Conservation (phyloP, 2,113 vertebrate species). For the Paracanthobrama guichenoti region DNA sequence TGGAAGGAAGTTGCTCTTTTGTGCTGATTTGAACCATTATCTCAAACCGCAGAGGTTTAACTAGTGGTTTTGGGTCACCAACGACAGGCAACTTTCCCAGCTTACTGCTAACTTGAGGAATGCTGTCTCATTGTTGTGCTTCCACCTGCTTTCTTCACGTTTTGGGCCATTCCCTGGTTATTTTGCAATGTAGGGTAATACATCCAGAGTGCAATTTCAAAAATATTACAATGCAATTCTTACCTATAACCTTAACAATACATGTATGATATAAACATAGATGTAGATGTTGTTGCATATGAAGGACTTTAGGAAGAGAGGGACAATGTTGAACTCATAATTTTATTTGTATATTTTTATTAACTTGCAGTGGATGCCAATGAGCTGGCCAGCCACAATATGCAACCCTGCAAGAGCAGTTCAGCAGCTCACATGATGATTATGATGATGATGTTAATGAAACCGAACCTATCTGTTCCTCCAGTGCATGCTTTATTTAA, state of each 20-base stretch:
- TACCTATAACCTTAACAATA: slow-evolving; percentile 55
- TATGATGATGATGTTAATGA: slow-evolving; percentile 41
- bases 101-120: slow-evolving; percentile 36
- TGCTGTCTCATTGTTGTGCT: slow-evolving; percentile 50
- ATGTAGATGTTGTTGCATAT: slow-evolving; percentile 45
- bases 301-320: slow-evolving; percentile 45
- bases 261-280: slow-evolving; percentile 47
- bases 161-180: slow-evolving; percentile 22
- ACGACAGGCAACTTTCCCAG: slow-evolving; percentile 13
- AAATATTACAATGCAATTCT: slow-evolving; percentile 54
- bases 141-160: slow-evolving; percentile 48
- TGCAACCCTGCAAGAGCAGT: slow-evolving; percentile 53
- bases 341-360: not conserved
- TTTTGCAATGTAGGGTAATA: slow-evolving; percentile 42
- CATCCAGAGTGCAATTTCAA: slow-evolving; percentile 43
- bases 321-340: not conserved
- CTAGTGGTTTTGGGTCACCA: slow-evolving; percentile 19
- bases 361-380: slow-evolving; percentile 36
- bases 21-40: slow-evolving; percentile 12
- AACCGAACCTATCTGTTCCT: slow-evolving; percentile 33
- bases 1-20: not conserved
- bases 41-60: not conserved
- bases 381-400: slow-evolving; percentile 50
- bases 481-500: slow-evolving; percentile 47
- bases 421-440: slow-evolving; percentile 39